Evolutionary conservation across 2,888 invertebrate genomes (phyloP), one percentile per base, ranked within the genome.

Genomic region (Coremacera marginata): DNA sequence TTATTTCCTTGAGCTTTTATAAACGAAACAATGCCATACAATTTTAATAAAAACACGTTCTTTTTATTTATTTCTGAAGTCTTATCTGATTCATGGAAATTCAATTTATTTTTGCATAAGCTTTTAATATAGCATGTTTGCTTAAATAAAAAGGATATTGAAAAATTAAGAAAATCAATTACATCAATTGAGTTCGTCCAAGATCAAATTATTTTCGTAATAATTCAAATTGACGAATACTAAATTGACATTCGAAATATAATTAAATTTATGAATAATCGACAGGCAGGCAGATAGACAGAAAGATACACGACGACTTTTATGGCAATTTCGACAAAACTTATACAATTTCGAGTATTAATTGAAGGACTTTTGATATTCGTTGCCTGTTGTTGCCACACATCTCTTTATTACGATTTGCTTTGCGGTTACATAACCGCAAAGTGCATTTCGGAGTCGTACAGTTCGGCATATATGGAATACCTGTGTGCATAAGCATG

Each of bases 361-460:
- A 74, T 74, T 74, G 74, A 74, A 74, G 65, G 67, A 44, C 74
- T 74, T 67, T 74, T 74, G 74, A 74, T 74, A 67, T 74, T 37
- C 67, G 65, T 55, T 37, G 44, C 62, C 63, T 51, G 37, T 72
- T 62, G 62, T 11, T 55, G 52, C n/a, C 5, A n/a, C 16, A 25
- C 22, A 52, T 0, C 16, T 67, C 74, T 52, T 37, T 27, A 37
- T 65, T 25, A 52, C 55, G 37, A 55, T 55, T 65, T 52, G 65
- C 76, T 77, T 79, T 77, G 77, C 70, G 79, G 79, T 79, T 79
- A 19, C 75, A 70, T 57, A 52, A 77, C 79, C 75, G 76, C 79
- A 79, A 79, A 74, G 55, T 74, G 74, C 74, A 74, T 74, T 74
- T 74, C 44, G 19, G 31, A 65, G 55, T 72, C 31, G n/a, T 51